phyloP scores from a whole-genome alignment of 2,888 invertebrate species.

The Caenorhabditis japonica region DNA sequence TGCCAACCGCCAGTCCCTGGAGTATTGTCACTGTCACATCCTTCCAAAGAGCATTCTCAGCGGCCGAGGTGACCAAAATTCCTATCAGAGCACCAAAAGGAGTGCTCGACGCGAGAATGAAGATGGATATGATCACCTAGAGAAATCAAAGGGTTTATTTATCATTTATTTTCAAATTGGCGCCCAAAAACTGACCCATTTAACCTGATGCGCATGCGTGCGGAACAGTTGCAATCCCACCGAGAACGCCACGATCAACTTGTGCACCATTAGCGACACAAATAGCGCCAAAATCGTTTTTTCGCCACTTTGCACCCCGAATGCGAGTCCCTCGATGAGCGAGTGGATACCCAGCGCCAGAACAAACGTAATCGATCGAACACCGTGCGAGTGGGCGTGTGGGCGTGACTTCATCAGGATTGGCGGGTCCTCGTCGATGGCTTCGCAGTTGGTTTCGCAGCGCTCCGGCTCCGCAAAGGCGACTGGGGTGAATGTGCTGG shows the following conservation, averaged over 20 bases:
- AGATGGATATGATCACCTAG: conserved; percentile 68
- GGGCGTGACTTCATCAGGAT: conserved; percentile 76
- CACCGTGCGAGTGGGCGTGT: conserved; percentile 77
- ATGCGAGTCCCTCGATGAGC: conserved; percentile 80
- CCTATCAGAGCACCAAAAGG: conserved; percentile 81
- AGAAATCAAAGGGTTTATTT: background rate
- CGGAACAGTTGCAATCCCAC: conserved; percentile 79
- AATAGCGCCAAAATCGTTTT: conserved; percentile 64
- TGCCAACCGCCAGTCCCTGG: conserved; percentile 92
- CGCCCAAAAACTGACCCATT: conserved; percentile 61
- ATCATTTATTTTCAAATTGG: conserved; percentile 1
- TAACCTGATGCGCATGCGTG: conserved; percentile 76
- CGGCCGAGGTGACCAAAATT: conserved; percentile 63
- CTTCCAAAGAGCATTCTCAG: conserved; percentile 46
- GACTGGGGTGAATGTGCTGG: conserved; percentile 62
- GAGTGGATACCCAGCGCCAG: conserved; percentile 81
- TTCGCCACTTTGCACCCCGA: conserved; percentile 69
- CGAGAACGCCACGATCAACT: conserved; percentile 81
- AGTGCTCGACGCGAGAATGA: conserved; percentile 82
- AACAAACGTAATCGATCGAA: conserved; percentile 80
- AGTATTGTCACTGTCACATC: conserved; percentile 77
- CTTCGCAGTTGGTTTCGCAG: conserved; percentile 75
- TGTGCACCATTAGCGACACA: conserved; percentile 75
- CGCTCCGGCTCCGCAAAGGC: conserved; percentile 76
- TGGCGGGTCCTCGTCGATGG: conserved; percentile 75